These are phyloP conservation scores for Tipula confusa DNA, from an alignment of 2,888 invertebrate genomes.

Conservation along the genomic window DNA sequence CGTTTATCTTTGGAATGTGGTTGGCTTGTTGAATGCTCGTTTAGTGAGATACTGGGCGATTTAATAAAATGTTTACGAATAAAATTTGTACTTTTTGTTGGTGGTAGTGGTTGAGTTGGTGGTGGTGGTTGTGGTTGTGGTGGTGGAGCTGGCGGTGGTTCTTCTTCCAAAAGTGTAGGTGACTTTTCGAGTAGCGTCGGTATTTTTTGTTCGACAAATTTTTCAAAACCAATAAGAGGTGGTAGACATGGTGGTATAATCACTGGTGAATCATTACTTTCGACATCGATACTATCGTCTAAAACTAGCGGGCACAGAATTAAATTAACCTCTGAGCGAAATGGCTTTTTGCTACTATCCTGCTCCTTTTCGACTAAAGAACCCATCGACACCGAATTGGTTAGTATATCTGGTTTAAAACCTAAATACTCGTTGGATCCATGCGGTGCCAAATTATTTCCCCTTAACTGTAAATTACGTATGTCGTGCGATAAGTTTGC, in stretches of 20 bases:
- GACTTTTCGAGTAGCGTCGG: not conserved
- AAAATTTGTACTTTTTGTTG: not conserved
- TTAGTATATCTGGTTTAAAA: not conserved
- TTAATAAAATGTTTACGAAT: not conserved
- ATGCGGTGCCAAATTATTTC: slow-evolving; percentile 32
- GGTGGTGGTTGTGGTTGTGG: no score
- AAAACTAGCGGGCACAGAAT: slow-evolving; percentile 42
- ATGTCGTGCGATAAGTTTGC: slow-evolving; percentile 55
- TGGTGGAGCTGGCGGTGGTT: no score
- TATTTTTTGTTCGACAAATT: not conserved
- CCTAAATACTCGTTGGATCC: not conserved
- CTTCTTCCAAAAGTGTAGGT: not conserved
- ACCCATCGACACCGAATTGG: not conserved
- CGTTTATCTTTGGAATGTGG: slow-evolving; percentile 25
- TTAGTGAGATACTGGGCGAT: not conserved
- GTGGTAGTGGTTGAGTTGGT: no score
- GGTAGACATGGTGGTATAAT: not conserved
- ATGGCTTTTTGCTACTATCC: slow-evolving; percentile 42
- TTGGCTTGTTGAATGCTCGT: not conserved
- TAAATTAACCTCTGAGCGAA: slow-evolving; percentile 50
- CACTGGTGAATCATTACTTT: not conserved
- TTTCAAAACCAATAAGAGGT: slow-evolving; percentile 4
- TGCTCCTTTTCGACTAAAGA: not conserved
- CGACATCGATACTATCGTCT: not conserved
- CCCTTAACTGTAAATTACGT: slow-evolving; percentile 45